Evolutionary conservation across 1,140 invertebrate genomes (phyloP), one percentile per base, ranked within the genome.

Genomic region (Sycophila sp.): DNA sequence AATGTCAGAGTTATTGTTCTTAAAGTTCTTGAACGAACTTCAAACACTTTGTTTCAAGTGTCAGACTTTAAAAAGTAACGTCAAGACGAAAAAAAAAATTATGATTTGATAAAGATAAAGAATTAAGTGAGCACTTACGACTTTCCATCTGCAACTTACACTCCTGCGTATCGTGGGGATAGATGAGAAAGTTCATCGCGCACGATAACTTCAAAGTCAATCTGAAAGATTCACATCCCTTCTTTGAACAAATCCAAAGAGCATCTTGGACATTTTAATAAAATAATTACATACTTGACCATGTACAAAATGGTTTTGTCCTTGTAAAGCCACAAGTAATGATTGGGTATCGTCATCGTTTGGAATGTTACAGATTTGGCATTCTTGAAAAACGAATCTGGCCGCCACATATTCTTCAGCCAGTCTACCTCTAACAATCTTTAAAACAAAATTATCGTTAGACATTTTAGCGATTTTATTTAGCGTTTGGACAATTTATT

Each of bases 101-200:
- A n/a, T n/a, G n/a, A n/a, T n/a, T n/a, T n/a, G n/a, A n/a, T n/a
- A n/a, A n/a, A n/a, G n/a, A n/a, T n/a, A n/a, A n/a, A n/a, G n/a
- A n/a, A n/a, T n/a, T n/a, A n/a, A n/a, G n/a, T n/a, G n/a, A 24
- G 68, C 77, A 92, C 94, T 94, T 86, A 96, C 94, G 82, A 81
- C 94, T 96, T 82, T 96, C 94, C 93, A 96, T 96, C 86, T 96
- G 94, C 47, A 96, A 85, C 83, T 94, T 95, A 81, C 94, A 96
- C 82, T 95, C 94, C 85, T 96, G 94, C 0, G 94, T 95, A 78
- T 96, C 94, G 77, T 96, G 94, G 0, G 94, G 94, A 81, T 96
- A 96, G 64, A 95, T 94, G 77, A 94, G 90, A 85, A 96, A 96
- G 82, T 96, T 96, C 94, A 96, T 96, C 6, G 94, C 93, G 77